Evolutionary conservation across 2,888 invertebrate genomes (phyloP), one percentile per base, ranked within the genome.

Genomic region (Drosophila yooni): DNA sequence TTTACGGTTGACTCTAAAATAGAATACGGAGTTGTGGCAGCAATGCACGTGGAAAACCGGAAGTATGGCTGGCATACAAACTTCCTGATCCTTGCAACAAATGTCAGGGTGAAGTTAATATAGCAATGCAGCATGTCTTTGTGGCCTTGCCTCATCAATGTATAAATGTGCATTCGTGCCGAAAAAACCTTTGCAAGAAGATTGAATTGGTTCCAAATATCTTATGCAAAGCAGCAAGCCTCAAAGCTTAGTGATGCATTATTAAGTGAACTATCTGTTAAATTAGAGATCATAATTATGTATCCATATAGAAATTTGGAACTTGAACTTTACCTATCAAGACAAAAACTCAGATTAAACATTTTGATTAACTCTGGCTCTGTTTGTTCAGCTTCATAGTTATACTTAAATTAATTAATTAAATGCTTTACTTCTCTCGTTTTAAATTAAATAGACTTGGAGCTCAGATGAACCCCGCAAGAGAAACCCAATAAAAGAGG

Each of bases 401-500:
- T 27, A 11, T 18, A 18, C 18, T 36, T 36, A 38, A 56, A n/a
- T 38, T 1, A 38, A 36, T 54, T 51, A 38, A 31, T 73, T 51
- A 43, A 57, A 73, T 43, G 21, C 8, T 46, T 25, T 33, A 57
- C 54, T 50, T 11, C 33, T 52, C 51, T 3, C 36, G 31, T 36
- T 21, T 64, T 15, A 29, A 54, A 56, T 62, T 36, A 40, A 40
- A 46, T 29, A 3, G 6, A 38, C 18, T 13, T 13, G 33, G 27
- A 50, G 25, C 57, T 27, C 25, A 58, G 52, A 57, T 38, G 61
- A 38, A 43, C 25, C 15, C 10, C 36, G 27, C 38, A 27, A 29
- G 27, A 25, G 43, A 29, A 68, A 59, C 50, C 36, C 40, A 76
- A 75, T 54, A 62, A 60, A 57, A 40, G 58, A 38, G 27, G 25